phyloP scores from a whole-genome alignment of 64 coral and sea anemone species.

The Hydrozoanthus tunicans region DNA sequence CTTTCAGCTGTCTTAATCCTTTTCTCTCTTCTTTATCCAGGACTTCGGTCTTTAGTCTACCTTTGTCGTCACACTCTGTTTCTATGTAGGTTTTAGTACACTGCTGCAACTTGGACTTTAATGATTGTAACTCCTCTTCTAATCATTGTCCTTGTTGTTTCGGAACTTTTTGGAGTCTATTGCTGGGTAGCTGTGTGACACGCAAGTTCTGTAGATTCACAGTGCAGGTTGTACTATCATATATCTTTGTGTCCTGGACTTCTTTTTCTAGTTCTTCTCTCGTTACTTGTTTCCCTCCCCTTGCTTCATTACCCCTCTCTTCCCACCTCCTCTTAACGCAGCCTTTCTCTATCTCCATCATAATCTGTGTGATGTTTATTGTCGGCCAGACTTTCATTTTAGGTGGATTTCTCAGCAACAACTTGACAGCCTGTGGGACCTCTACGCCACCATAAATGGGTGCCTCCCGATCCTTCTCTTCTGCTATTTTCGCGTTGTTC shows the following conservation, averaged over 20 bases:
- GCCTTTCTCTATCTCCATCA: not conserved
- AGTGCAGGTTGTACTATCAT: not conserved
- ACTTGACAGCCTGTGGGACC: not conserved
- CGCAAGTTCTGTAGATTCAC: not conserved
- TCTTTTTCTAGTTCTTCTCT: slow-evolving; percentile 2
- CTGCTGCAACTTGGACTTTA: not conserved
- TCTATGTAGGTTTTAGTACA: slow-evolving; percentile 2
- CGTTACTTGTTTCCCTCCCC: not conserved
- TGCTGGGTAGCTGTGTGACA: not conserved
- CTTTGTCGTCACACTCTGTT: not conserved
- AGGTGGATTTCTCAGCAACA: not conserved
- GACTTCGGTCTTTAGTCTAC: not conserved
- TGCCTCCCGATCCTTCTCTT: not conserved
- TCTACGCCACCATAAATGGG: not conserved
- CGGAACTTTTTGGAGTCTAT: not conserved
- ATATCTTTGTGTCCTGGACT: not conserved
- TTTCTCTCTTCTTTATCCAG: not conserved
- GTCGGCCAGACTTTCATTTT: not conserved
- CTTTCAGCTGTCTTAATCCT: not conserved
- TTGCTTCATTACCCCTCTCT: not conserved
- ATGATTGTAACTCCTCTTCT: not conserved
- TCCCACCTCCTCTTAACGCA: not conserved
- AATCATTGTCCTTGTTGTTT: not conserved
- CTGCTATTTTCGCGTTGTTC: not conserved
- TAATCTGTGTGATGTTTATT: not conserved